A percentile compares a stretch with the other conserved stretches of the same genome.
These are phyloP conservation scores for Tenthredo amoena DNA, from an alignment of 2,888 invertebrate species.

Conservation along the genomic window DNA sequence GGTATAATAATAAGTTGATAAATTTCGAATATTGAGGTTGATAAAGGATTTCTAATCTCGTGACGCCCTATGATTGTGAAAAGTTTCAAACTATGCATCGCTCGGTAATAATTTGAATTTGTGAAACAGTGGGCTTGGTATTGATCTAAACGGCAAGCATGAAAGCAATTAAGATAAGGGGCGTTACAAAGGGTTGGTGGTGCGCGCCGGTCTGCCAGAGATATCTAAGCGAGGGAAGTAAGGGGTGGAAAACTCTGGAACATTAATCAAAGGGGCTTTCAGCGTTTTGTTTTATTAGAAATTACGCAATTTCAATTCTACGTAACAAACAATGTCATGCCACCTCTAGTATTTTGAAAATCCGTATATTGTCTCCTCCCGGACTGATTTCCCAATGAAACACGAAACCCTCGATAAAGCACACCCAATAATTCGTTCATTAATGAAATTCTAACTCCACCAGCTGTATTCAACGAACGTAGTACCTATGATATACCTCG, in stretches of 20 bases:
- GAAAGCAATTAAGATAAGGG: conserved; percentile 77
- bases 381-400: neutral
- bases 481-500: neutral
- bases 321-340: conserved; percentile 31
- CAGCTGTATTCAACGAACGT: neutral
- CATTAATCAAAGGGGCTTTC: conserved; percentile 50
- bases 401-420: neutral
- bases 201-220: conserved; percentile 45
- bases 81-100: neutral
- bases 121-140: conserved; percentile 64
- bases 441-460: conserved; percentile 11
- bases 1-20: neutral
- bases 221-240: conserved; percentile 31
- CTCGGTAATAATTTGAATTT: conserved; percentile 39
- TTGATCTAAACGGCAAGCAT: conserved; percentile 76
- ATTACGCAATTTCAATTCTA: conserved; percentile 43
- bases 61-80: neutral
- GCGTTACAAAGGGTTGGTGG: conserved; percentile 75
- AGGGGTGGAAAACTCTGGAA: conserved; percentile 41
- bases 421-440: conserved; percentile 7
- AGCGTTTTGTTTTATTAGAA: conserved; percentile 49
- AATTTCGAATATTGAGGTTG: neutral
- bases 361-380: neutral
- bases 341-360: neutral
- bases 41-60: neutral